A percentile compares a stretch with the other conserved stretches of the same genome.
Evolutionary conservation across 2,888 invertebrate species (phyloP).

Genomic region (Agriopis leucophaearia): DNA sequence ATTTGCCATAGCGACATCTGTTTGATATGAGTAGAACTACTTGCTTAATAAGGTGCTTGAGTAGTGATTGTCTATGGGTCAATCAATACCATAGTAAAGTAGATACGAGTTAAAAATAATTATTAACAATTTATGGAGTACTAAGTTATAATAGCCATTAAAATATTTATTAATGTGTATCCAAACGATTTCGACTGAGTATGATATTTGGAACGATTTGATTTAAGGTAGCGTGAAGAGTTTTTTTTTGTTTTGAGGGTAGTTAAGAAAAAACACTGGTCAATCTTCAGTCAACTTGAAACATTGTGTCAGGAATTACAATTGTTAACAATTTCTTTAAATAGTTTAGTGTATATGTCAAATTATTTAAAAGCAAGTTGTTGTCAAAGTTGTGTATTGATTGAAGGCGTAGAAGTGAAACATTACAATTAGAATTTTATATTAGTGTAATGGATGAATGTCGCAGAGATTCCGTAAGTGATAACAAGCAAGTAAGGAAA

Average conservation of each 20-base stretch:
- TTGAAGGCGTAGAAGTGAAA: too few species aligned
- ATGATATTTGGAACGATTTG: too few species aligned
- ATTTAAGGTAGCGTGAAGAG: too few species aligned
- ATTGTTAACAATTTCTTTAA: too few species aligned
- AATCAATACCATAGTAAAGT: background rate
- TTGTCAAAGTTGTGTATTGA: too few species aligned
- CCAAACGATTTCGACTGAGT: background rate
- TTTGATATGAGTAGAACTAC: background rate
- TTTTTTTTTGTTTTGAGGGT: background rate
- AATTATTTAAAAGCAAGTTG: too few species aligned
- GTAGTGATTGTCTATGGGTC: too few species aligned
- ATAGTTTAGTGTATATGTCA: too few species aligned
- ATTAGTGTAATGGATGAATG: background rate
- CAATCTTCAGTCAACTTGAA: background rate
- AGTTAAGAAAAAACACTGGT: background rate
- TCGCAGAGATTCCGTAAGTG: conserved; percentile 5
- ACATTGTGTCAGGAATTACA: too few species aligned
- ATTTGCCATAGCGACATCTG: conserved; percentile 3
- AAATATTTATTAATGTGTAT: background rate
- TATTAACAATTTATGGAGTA: too few species aligned
- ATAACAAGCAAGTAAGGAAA: background rate
- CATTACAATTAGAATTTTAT: too few species aligned
- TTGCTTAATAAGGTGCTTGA: background rate
- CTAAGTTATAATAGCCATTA: too few species aligned
- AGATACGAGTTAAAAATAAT: background rate